phyloP scores from a whole-genome alignment of 2,797 vertebrate genomes.

The Myotis daubentonii region DNA sequence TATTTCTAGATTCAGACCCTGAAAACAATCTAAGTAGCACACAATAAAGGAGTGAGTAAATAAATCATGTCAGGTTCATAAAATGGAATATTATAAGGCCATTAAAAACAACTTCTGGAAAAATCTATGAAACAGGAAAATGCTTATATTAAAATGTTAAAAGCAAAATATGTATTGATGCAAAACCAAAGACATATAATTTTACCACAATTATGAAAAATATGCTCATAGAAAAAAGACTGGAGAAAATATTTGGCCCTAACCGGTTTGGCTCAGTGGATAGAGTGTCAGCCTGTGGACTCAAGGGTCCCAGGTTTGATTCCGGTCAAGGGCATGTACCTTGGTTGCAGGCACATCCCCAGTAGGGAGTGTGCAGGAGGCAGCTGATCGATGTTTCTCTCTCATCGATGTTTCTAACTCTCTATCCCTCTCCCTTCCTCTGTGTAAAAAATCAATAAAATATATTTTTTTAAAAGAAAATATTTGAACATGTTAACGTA shows the following conservation, averaged over 20 bases:
- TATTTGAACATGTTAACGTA: neutral
- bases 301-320: too few species aligned
- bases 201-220: neutral
- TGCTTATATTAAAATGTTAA: neutral
- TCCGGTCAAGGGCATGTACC: too few species aligned
- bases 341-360: too few species aligned
- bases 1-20: conserved; percentile 15
- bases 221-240: neutral
- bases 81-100: neutral
- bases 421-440: too few species aligned
- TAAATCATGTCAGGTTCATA: neutral
- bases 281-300: too few species aligned
- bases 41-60: neutral
- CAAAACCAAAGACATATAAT: neutral
- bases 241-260: neutral
- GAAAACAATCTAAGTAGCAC: conserved; percentile 2
- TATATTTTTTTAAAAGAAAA: neutral
- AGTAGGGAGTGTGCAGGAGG: too few species aligned
- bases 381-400: too few species aligned
- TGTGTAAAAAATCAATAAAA: too few species aligned
- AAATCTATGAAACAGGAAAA: neutral
- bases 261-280: too few species aligned
- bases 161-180: neutral
- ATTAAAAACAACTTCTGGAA: conserved; percentile 29
- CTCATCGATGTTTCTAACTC: too few species aligned